Percentiles rank a stretch among this genome's conserved stretches.
Evolutionary conservation across 2,888 invertebrate species (phyloP).

Genomic region (Idaea dimidiata): DNA sequence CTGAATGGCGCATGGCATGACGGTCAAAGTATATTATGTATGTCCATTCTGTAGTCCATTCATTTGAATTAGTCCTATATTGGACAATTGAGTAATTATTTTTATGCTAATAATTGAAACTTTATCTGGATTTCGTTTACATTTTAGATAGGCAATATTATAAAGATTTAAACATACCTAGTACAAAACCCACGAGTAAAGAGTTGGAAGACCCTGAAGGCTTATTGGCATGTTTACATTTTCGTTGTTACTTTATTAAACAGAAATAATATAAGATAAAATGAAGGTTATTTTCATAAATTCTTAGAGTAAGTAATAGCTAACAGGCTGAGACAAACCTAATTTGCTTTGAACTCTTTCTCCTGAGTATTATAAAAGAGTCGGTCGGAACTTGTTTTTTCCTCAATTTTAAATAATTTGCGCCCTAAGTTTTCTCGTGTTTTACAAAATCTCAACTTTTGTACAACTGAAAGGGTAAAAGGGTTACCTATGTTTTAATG

Average conservation of each 20-base stretch:
- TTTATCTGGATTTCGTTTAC: not conserved
- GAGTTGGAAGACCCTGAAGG: not conserved
- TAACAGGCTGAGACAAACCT: conserved; percentile 7
- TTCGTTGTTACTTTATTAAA: not conserved
- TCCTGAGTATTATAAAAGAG: conserved; percentile 6
- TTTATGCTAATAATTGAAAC: not conserved
- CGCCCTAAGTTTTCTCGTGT: not conserved
- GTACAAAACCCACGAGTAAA: too few species aligned
- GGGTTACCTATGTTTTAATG: not conserved
- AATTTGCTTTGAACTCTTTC: conserved; percentile 5
- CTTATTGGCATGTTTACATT: not conserved
- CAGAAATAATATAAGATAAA: not conserved
- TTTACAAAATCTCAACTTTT: not conserved
- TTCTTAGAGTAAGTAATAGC: not conserved
- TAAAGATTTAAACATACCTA: too few species aligned
- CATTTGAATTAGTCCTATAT: not conserved
- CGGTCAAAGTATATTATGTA: not conserved
- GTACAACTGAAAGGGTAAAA: not conserved
- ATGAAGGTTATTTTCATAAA: not conserved
- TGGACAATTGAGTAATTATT: not conserved
- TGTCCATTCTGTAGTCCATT: too few species aligned
- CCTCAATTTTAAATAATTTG: not conserved
- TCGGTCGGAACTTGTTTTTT: not conserved
- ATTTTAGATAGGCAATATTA: too few species aligned
- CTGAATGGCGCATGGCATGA: not conserved